Evolutionary conservation across 2,888 invertebrate species (phyloP), one percentile per base, ranked within the genome.

Genomic region (Fragum whitleyi): DNA sequence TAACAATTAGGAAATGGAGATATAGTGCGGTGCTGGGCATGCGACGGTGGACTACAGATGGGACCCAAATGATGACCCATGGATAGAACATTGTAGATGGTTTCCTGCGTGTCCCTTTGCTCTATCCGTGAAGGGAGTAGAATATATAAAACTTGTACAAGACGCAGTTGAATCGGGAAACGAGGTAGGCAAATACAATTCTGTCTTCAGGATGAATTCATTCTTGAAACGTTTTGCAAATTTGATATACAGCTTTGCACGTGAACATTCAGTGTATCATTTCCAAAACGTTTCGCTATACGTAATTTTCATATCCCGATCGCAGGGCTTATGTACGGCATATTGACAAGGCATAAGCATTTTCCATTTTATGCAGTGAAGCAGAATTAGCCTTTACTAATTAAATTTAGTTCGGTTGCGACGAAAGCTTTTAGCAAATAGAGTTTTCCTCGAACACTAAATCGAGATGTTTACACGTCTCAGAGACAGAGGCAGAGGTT

Each of bases 61-160:
- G 77, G 72, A 77, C n/a, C 42, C 67, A 0, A 62, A 28, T 9
- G 77, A 77, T 26, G 77, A 77, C 32, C 77, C 77, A 5, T 77
- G 77, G 77, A 67, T 72, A 6, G 77, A 77, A 68, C 77, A 77
- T 36, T 77, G 77, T n/a, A 53, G 72, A 42, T 77, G 77, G 72
- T 77, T 77, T 36, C 72, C 77, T 19, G 47, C 67, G 9, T 77
- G 77, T 51, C 72, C 72, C 3, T 77, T 42, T 47, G 77, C 36
- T 11, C 67, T 42, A 14, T 29, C 55, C 6, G 23, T 57, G 29
- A 77, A 72, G 67, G 77, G 72, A 21, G 59, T 47, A 39, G 59
- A 59, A 42, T 73, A 47, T 21, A 77, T 77, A 3, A 61, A 57
- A 65, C 57, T 65, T 21, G 72, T 77, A 14, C 77, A 77, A 26